Conservation (phyloP, 2,888 invertebrate species). For the Lapara coniferarum region DNA sequence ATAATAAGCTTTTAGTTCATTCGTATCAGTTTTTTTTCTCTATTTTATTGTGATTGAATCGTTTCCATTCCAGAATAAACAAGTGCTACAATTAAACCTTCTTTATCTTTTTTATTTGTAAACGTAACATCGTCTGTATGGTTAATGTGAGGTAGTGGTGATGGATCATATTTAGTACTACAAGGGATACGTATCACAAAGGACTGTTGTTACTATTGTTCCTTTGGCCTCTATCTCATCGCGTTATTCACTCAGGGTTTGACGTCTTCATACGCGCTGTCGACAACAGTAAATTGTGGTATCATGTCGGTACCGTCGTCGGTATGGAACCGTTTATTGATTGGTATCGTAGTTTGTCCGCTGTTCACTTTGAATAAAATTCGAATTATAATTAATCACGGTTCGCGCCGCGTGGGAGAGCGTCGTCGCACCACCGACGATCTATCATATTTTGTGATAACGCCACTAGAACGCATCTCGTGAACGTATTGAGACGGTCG, state of each 20-base stretch:
- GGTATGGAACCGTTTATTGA: conserved; percentile 84
- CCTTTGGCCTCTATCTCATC: conserved; percentile 63
- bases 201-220: conserved; percentile 74
- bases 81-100: conserved; percentile 5
- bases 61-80: background rate
- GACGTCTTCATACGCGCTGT: conserved; percentile 80
- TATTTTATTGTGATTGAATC: background rate
- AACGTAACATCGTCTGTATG: conserved; percentile 20
- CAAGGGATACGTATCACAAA: conserved; percentile 57
- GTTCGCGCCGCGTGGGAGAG: conserved; percentile 79
- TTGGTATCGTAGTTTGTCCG: conserved; percentile 83
- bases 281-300: conserved; percentile 80
- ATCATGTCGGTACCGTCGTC: conserved; percentile 80
- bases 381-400: conserved; percentile 84
- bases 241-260: conserved; percentile 68
- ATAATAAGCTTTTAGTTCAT: conserved; percentile 67
- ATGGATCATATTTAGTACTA: conserved; percentile 48
- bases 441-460: conserved; percentile 84
- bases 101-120: conserved; percentile 1
- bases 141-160: conserved; percentile 32
- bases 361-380: conserved; percentile 84
- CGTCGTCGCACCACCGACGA: conserved; percentile 74
- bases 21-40: conserved; percentile 33
- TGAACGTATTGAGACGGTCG: conserved; percentile 74
- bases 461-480: conserved; percentile 78